Conservation (phyloP, 2,888 invertebrate species). For the Pollenia labialis region DNA sequence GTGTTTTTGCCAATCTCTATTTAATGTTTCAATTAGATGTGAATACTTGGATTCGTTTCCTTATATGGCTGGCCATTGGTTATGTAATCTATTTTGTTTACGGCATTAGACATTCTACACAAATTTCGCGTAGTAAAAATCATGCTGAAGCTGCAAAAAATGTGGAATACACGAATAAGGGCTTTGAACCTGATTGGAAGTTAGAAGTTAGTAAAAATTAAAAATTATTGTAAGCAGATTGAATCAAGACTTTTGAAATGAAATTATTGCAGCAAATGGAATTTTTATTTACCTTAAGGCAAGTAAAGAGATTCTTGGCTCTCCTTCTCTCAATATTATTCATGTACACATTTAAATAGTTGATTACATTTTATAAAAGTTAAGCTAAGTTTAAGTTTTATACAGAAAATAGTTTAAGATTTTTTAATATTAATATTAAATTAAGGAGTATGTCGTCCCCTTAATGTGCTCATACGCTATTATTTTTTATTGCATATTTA, state of each 20-base stretch:
- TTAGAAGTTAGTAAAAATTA: conserved; percentile 75
- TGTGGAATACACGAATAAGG: conserved; percentile 78
- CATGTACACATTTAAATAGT: neutral
- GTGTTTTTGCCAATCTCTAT: conserved; percentile 94
- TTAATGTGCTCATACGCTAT: no score
- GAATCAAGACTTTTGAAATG: neutral
- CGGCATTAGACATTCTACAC: conserved; percentile 91
- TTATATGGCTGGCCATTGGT: conserved; percentile 94
- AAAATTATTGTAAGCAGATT: conserved; percentile 4
- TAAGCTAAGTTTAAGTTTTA: conserved; percentile 15
- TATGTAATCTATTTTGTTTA: conserved; percentile 94
- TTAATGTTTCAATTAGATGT: conserved; percentile 94
- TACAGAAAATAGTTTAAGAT: conserved; percentile 1
- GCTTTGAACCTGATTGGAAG: conserved; percentile 80
- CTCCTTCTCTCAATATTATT: neutral
- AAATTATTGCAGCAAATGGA: neutral
- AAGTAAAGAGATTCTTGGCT: neutral
- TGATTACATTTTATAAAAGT: neutral
- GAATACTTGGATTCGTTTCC: conserved; percentile 95
- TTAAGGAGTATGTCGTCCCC: neutral
- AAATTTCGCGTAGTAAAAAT: conserved; percentile 83
- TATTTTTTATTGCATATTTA: no score
- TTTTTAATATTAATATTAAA: neutral
- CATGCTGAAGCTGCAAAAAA: conserved; percentile 74
- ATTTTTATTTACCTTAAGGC: neutral